These are phyloP conservation scores for Tinea pellionella DNA, from an alignment of 2,888 invertebrate genomes.

Conservation along the genomic window DNA sequence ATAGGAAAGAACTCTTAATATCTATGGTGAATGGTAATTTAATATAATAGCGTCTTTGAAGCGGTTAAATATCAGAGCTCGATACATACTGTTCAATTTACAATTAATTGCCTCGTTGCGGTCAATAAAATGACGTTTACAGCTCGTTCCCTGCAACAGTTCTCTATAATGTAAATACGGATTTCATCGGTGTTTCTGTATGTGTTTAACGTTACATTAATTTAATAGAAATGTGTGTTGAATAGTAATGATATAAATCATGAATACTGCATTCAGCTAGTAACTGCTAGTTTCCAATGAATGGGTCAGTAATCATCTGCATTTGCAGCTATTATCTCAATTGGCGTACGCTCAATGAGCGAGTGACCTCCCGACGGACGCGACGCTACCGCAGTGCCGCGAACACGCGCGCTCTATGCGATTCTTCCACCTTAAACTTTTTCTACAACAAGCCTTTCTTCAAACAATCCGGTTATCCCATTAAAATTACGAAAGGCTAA, in stretches of 20 bases:
- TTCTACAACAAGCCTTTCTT: background rate
- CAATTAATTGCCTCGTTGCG: slow-evolving; percentile 1
- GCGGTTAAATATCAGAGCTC: background rate
- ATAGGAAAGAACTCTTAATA: background rate
- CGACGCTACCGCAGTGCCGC: slow-evolving; percentile 17
- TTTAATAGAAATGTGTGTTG: slow-evolving; percentile 34
- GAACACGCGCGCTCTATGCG: slow-evolving; percentile 45
- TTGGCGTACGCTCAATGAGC: slow-evolving; percentile 60
- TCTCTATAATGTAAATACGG: slow-evolving; percentile 30
- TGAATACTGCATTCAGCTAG: slow-evolving; percentile 32
- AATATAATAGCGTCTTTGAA: background rate
- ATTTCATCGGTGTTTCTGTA: slow-evolving; percentile 23
- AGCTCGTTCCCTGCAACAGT: background rate
- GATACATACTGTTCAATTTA: background rate
- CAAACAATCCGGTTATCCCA: background rate
- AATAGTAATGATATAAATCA: slow-evolving; percentile 41
- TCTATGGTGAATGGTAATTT: background rate
- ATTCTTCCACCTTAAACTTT: slow-evolving; percentile 10
- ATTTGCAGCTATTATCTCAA: slow-evolving; percentile 66
- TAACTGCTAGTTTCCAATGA: slow-evolving; percentile 56
- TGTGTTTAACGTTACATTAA: slow-evolving; percentile 44
- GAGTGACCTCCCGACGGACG: slow-evolving; percentile 52
- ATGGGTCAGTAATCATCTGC: slow-evolving; percentile 65
- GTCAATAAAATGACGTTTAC: background rate
- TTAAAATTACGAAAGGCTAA: background rate